Base-by-base conservation (phyloP, 2,113 vertebrate species). In the Setophaga kirtlandii region DNA sequence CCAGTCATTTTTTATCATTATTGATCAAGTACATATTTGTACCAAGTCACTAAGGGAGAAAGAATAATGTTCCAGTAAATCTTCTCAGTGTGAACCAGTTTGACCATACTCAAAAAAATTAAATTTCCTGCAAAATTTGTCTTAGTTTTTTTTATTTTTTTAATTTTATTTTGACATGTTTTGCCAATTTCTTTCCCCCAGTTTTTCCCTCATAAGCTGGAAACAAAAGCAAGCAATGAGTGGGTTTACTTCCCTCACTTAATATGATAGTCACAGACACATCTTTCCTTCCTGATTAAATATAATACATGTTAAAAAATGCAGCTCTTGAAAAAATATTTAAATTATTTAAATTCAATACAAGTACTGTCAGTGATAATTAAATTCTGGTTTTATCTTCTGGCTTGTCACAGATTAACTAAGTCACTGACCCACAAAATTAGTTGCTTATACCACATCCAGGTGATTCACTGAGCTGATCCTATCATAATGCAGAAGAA, bases 381-480 rank as follows among this genome's bases (percentile, higher is more conserved):
- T 88, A 94, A 91, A 90, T 88, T 85, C 67, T 94, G 16, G 41
- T 93, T 90, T 87, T 56, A 60, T 81, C 79, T 80, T 91, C 71
- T 78, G 37, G 60, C 41, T 96, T 83, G 60, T 78, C 86, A 78
- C 14, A 49, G 52, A 83, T 90, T 95, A 87, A 83, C 78, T n/a
- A 90, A 96, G 46, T 78, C 83, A 75, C 37, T 90, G 86, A 93
- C 64, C 83, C 83, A 92, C 33, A 81, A 86, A 89, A 81, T 94
- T 64, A 87, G n/a, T 77, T 92, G 6, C 67, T 87, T 82, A 31
- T 49, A 77, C 27, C 60, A 75, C 28, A 94, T 93, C 83, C 83
- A 86, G 87, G 83, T 95, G 56, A 92, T 83, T 62, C 46, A 75
- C 37, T 75, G 88, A 81, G 59, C 47, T 44, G 82, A 81, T 81